phyloP scores from a whole-genome alignment of 2,113 vertebrate species.

The Benitochromis conjunctus region DNA sequence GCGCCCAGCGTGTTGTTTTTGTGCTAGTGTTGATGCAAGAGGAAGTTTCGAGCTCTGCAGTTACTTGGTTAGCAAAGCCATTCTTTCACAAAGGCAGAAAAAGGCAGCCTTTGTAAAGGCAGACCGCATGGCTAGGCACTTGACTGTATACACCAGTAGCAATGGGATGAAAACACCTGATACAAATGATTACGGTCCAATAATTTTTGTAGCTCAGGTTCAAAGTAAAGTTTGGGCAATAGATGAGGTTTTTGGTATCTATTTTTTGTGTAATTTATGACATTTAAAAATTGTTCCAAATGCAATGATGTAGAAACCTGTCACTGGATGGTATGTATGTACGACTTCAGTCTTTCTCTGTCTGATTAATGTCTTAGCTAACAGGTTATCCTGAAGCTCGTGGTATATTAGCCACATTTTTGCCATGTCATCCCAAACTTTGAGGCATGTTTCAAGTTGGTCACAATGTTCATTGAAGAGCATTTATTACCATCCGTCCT shows the following conservation, averaged over 20 bases:
- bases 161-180: not conserved
- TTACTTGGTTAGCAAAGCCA: not conserved
- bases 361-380: not conserved
- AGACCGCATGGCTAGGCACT: not conserved
- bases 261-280: not conserved
- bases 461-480: not conserved
- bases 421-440: not conserved
- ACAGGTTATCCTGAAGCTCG: not conserved
- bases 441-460: not conserved
- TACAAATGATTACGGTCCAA: not conserved
- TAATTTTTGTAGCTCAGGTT: not conserved
- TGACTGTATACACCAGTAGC: not conserved
- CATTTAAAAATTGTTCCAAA: not conserved
- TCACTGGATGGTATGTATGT: not conserved
- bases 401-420: not conserved
- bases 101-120: not conserved
- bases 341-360: not conserved
- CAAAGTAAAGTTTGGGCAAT: accelerated
- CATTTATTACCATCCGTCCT: not conserved
- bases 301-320: not conserved
- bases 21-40: not conserved
- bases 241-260: not conserved
- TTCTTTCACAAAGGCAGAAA: not conserved
- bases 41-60: not conserved
- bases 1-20: not conserved